Base-by-base conservation (phyloP, 2,797 vertebrate species). In the Sebastes baramenuke region DNA sequence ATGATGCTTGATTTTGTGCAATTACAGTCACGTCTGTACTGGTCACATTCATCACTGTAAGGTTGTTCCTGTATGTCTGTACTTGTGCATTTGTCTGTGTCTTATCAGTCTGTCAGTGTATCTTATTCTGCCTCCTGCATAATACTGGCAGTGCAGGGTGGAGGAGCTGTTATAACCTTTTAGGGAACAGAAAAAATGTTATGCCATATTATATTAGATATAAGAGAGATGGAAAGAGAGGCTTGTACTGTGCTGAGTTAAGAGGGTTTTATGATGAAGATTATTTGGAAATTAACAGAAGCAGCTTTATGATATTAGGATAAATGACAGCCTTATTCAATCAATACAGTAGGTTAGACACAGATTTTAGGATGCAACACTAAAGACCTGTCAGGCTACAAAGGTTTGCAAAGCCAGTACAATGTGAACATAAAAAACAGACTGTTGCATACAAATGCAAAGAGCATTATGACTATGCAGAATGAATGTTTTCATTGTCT, bases 381-480 rank as follows among this genome's bases (percentile, higher is more conserved):
- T 18, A 34, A 77, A 49, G 25, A 72, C 6, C 22, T 56, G 64
- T 75, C 72, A 58, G 72, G 72, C 66, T 68, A 49, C 61, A 8
- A 56, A 75, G 75, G 80, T 87, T 86, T 90, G 81, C 62, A 84
- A 81, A 83, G 78, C 58, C 72, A 75, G 56, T 76, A 62, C 86
- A 81, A 76, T 87, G 76, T 82, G 61, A 86, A 68, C 77, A 84
- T 80, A 34, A 66, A 60, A 46, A 61, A 64, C 16, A 65, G 12
- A 73, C 73, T 87, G 67, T 82, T 86, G 79, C 87, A 92, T 88
- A 85, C 56, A 88, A 85, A 87, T 83, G 59, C 86, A 88, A 75
- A 85, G 32, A 79, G 84, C 84, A 92, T 91, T 84, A 81, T 59
- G 85, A 90, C 93, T 93, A 93, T 94, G 93, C 92, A 94, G 88